Evolutionary conservation across 1,140 invertebrate genomes (phyloP), one percentile per base, ranked within the genome.

Genomic region (Cataglyphis hispanica): DNA sequence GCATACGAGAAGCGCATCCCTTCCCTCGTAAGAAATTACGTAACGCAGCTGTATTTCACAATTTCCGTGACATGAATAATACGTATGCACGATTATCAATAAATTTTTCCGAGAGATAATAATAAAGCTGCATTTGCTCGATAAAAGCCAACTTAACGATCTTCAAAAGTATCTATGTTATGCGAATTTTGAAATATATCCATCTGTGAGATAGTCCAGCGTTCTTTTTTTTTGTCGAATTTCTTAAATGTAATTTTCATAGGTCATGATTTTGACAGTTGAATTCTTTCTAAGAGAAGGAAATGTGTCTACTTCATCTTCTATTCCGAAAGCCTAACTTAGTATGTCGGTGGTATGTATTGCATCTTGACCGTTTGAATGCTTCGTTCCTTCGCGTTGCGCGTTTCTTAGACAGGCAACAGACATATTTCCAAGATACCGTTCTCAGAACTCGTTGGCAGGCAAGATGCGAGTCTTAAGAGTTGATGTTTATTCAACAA

Each of bases 401-500:
- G 25, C 46, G 53, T 70, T 81, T 60, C 78, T 81, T 43, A 50
- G 78, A 81, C 78, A 81, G 53, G 25, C 50, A 81, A 72, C 66
- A 81, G 78, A 72, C 66, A 25, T 81, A 81, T 81, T 81, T 81
- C 66, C 78, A 60, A 81, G 78, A 72, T 72, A 72, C 25, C 46
- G 19, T 81, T 81, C 66, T 60, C 66, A 8, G 66, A 81, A 81
- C 16, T 31, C 53, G 66, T 10, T 81, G 53, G 78, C 77, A 58
- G 50, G 22, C 50, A 34, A 34, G 16, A 70, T 22, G 64, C 43
- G 64, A 43, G 56, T 16, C 37, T 34, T 58, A 43, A 40, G 19
- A 72, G 66, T 60, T 22, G 78, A 72, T 61, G 67, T 74, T 81
- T 83, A 74, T 83, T 83, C 78, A 74, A 83, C 37, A 83, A 74